Evolutionary conservation across 2,888 invertebrate species (phyloP).

Genomic region (Steinernema scapterisci): DNA sequence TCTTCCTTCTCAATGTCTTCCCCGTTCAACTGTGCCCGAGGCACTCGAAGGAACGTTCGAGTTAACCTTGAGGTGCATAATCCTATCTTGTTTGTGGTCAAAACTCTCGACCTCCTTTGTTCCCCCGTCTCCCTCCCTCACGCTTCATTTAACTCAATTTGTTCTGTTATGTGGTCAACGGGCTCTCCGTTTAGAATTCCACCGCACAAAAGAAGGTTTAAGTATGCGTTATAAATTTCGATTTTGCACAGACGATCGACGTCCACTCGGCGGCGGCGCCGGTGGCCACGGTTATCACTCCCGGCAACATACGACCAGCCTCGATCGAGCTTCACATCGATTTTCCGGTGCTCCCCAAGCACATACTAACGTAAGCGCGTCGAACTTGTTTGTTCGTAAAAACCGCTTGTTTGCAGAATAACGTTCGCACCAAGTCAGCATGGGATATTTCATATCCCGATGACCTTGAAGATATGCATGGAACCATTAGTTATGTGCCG

Average conservation of each 20-base stretch:
- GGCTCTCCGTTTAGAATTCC: not conserved
- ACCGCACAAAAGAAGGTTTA: not conserved
- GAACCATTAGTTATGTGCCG: not conserved
- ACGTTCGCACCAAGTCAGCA: constrained; percentile 27
- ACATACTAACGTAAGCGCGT: constrained; percentile 8
- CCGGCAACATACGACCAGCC: constrained; percentile 6
- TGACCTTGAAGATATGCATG: constrained; percentile 16
- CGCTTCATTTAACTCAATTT: not conserved
- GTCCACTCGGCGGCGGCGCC: too few relatives aligned
- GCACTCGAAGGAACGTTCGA: too few relatives aligned
- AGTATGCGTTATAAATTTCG: not conserved
- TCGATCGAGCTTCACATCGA: not conserved
- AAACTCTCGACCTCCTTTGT: not conserved
- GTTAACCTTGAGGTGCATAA: constrained; percentile 5
- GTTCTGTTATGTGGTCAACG: not conserved
- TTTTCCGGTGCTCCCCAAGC: not conserved
- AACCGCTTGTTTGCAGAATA: constrained; percentile 3
- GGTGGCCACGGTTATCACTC: not conserved
- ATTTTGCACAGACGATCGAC: too few relatives aligned
- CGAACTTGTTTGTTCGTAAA: not conserved
- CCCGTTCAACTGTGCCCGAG: too few relatives aligned
- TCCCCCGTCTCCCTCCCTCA: not conserved
- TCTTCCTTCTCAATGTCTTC: too few relatives aligned
- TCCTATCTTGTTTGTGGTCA: not conserved
- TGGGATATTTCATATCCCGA: constrained; percentile 24